Base-by-base conservation (phyloP, 2,113 vertebrate species). In the Oryzias woworae region DNA sequence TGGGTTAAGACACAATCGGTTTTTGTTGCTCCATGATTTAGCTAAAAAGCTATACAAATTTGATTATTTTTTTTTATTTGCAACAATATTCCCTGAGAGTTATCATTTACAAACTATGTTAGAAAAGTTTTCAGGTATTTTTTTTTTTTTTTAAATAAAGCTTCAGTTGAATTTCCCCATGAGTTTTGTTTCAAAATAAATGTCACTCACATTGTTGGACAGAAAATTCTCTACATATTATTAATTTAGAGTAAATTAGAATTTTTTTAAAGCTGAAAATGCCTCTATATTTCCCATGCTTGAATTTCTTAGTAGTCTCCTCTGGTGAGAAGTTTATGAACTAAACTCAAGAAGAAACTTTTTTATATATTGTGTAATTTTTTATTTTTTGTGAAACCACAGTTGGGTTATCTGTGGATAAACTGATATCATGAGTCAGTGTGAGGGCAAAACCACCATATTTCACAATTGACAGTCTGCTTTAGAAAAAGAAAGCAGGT, bases 201-300 rank as follows among this genome's bases (percentile, higher is more conserved):
- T 44, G 45, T 42, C 28, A 48, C 3, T 42, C 13, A 0, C 14
- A 13, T 36, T 1, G 7, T 53, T 23, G 20, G 22, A 54, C 64
- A 52, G 57, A 18, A 48, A 26, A 52, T 8, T 58, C 1, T 48
- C 14, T 66, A 3, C 41, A 51, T 57, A 36, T 59, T 50, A 61
- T 67, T 51, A 55, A 22, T 52, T 58, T 53, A 36, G 61, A 58
- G 22, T 20, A 56, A 43, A 22, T 78, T 52, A 45, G 5, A 31
- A 17, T 1, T 5, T 16, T 28, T 73, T 43, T 31, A 20, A 53
- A 48, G 56, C 43, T 53, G 14, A 58, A 58, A 8, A 28, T 7
- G 28, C 55, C 49, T 70, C 61, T 64, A 74, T 66, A 66, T 81
- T 70, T 72, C 63, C 48, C 44, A 16, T 28, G 15, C 52, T 41